Conservation (phyloP, 2,113 vertebrate species). For the Poecile atricapillus region DNA sequence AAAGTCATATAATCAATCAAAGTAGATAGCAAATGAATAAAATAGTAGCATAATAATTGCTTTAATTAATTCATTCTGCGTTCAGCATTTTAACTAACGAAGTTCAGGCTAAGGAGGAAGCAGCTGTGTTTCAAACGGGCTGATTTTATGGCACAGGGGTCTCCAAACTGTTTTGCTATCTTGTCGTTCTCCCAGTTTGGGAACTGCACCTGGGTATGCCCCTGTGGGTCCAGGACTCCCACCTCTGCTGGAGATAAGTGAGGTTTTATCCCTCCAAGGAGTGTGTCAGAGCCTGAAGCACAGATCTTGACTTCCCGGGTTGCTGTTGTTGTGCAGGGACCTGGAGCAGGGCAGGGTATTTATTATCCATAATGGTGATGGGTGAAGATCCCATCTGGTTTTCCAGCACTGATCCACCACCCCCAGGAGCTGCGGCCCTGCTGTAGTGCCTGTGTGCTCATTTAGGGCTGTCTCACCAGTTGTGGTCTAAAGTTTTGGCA, state of each 20-base stretch:
- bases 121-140: background rate
- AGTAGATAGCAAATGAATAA: background rate
- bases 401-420: background rate
- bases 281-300: background rate
- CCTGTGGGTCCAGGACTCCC: background rate
- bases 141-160: background rate
- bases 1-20: background rate
- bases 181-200: background rate
- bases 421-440: background rate
- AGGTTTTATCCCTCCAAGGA: background rate
- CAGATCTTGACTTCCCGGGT: background rate
- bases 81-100: background rate
- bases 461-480: background rate
- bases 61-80: background rate
- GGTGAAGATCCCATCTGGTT: background rate
- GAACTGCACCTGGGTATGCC: background rate
- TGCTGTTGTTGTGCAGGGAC: background rate
- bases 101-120: background rate
- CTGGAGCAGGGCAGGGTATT: background rate
- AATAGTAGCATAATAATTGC: background rate
- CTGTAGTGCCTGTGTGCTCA: fast-evolving
- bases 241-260: background rate
- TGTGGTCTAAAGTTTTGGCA: background rate
- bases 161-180: background rate
- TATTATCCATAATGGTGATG: background rate